Evolutionary conservation across 1,140 invertebrate species (phyloP).

Genomic region (Drosophila sproati): DNA sequence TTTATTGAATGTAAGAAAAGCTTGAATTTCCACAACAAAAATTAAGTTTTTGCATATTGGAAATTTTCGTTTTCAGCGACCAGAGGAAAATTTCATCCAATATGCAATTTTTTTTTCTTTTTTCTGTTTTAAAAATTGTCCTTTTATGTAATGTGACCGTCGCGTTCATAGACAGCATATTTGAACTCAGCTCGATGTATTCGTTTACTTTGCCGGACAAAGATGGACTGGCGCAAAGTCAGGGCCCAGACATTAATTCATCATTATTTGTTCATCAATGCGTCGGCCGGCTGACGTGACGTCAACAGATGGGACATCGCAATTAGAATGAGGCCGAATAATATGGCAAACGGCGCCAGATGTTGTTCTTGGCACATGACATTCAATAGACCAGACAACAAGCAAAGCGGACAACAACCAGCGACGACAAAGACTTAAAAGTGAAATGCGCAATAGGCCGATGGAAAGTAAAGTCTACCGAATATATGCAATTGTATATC

Average conservation of each 20-base stretch:
- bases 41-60: conserved; percentile 16
- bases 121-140: conserved; percentile 10
- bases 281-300: conserved; percentile 40
- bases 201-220: conserved; percentile 32
- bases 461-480: conserved; percentile 11
- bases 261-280: conserved; percentile 55
- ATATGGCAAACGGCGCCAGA: conserved; percentile 38
- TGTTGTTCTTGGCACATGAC: conserved; percentile 45
- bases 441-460: neutral
- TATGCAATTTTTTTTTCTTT: conserved; percentile 1
- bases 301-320: conserved; percentile 62
- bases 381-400: conserved; percentile 10
- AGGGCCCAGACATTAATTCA: conserved; percentile 80
- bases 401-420: neutral
- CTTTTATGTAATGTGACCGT: neutral
- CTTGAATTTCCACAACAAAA: conserved; percentile 9
- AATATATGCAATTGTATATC: conserved; percentile 49
- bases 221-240: conserved; percentile 42
- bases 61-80: conserved; percentile 23
- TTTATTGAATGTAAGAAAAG: conserved; percentile 12
- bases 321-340: conserved; percentile 27
- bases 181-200: conserved; percentile 18
- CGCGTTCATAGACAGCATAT: conserved; percentile 20
- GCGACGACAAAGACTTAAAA: neutral
- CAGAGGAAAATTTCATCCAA: conserved; percentile 51